phyloP scores from a whole-genome alignment of 2,797 vertebrate genomes.

The Arctocebus calabarensis region DNA sequence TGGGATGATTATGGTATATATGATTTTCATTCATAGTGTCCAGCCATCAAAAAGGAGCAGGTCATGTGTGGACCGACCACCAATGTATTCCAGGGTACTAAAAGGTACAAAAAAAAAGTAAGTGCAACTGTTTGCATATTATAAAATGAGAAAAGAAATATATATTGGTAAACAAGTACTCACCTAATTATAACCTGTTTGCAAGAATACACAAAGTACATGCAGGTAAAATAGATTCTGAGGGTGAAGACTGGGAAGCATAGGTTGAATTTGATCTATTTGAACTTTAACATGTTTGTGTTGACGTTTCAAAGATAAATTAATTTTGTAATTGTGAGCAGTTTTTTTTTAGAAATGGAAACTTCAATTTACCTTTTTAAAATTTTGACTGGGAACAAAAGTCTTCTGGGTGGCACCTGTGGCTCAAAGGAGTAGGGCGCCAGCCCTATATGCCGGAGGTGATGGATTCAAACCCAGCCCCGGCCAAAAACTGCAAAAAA shows the following conservation, averaged over 20 bases:
- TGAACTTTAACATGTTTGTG: not conserved
- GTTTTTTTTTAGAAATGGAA: slow-evolving; percentile 40
- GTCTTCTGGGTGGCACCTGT: too few relatives aligned
- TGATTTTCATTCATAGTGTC: not conserved
- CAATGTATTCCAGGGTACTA: not conserved
- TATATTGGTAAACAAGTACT: not conserved
- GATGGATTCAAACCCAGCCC: too few relatives aligned
- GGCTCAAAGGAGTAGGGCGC: too few relatives aligned
- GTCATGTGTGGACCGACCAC: not conserved
- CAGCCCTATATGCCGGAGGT: too few relatives aligned
- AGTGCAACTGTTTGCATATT: not conserved
- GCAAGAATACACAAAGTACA: not conserved
- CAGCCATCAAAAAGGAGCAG: not conserved
- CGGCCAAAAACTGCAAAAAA: too few relatives aligned
- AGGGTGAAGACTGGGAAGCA: not conserved
- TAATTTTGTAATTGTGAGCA: not conserved
- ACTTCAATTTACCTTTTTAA: not conserved
- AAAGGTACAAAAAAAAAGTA: not conserved
- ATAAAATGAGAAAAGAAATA: slow-evolving; percentile 51
- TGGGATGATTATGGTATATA: not conserved
- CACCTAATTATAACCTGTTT: not conserved
- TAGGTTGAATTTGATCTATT: slow-evolving; percentile 30
- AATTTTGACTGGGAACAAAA: slow-evolving; percentile 14
- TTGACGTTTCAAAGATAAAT: slow-evolving; percentile 25
- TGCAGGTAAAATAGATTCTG: not conserved